phyloP scores from a whole-genome alignment of 2,888 invertebrate species.

The Liodrosophila aerea region DNA sequence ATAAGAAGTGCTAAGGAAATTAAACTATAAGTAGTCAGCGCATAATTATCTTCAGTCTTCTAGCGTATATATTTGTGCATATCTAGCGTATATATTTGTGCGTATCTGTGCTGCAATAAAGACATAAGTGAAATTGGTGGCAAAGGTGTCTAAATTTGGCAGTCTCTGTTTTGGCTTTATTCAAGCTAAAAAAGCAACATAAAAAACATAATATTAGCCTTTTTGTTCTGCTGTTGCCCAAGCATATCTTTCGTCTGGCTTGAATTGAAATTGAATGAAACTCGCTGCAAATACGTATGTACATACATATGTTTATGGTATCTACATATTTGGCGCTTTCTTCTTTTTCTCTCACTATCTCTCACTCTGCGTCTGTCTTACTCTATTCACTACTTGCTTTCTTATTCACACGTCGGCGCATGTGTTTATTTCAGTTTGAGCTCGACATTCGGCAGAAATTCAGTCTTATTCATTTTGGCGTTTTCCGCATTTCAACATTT shows the following conservation, averaged over 20 bases:
- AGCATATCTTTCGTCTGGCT: slow-evolving; percentile 18
- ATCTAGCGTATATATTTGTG: too few relatives aligned
- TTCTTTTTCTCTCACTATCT: too few relatives aligned
- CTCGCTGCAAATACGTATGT: background rate
- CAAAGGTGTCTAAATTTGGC: too few relatives aligned
- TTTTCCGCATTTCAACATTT: slow-evolving; percentile 47
- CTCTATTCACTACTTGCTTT: slow-evolving; percentile 12
- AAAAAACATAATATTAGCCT: too few relatives aligned
- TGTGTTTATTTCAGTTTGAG: slow-evolving; percentile 66
- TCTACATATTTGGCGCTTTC: too few relatives aligned
- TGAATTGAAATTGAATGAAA: slow-evolving; percentile 31
- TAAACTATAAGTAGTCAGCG: too few relatives aligned
- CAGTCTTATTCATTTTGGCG: slow-evolving; percentile 55
- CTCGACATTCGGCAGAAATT: slow-evolving; percentile 45
- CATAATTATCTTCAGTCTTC: too few relatives aligned
- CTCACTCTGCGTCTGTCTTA: too few relatives aligned
- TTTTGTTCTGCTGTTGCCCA: slow-evolving; percentile 1
- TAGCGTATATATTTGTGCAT: too few relatives aligned
- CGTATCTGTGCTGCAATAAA: too few relatives aligned
- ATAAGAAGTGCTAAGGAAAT: too few relatives aligned
- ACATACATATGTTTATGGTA: slow-evolving; percentile 11
- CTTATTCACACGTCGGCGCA: slow-evolving; percentile 50
- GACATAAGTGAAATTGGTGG: too few relatives aligned
- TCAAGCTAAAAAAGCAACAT: background rate
- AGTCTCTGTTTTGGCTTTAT: background rate